Evolutionary conservation across 2,113 vertebrate genomes (phyloP), one percentile per base, ranked within the genome.

Genomic region (Odontophorus gujanensis): DNA sequence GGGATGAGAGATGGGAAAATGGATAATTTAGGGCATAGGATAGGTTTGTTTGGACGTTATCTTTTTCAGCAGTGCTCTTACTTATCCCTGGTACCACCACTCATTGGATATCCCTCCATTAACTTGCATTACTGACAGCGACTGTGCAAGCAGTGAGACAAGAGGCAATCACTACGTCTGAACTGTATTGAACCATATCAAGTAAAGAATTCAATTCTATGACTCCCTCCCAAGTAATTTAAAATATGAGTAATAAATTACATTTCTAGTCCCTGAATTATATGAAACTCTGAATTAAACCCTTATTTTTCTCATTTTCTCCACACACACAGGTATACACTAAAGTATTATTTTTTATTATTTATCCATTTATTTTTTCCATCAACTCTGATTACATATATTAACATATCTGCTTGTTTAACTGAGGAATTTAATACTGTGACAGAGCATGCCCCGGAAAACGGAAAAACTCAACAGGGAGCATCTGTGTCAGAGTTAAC

Each of bases 61-160:
- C 12, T 83, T 81, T 62, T 12, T 15, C 59, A 9, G 13, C 0
- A 2, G 32, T 55, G 28, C 1, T 86, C 5, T 51, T 40, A 26
- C 7, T 76, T 47, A 38, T 17, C 21, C 15, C 26, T 58, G 13
- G 24, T 36, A 4, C 26, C 34, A 25, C 12, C 38, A 28, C 48
- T 19, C 0, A 0, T 5, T n/a, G 22, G 14, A 45, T 77, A 38
- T 58, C 4, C 7, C 18, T 11, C 6, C 48, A 26, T 30, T 25
- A 59, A 61, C 15, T 4, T 48, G 0, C 26, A 8, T 15, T 55
- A n/a, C 38, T 18, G 13, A 20, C 26, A 45, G 34, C 36, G 30
- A 24, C 7, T 48, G 13, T 15, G 30, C 18, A 9, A 57, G 20
- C 22, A 61, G 14, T 6, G 12, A 91, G 17, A 30, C 28, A 47